Conservation (phyloP, 2,888 invertebrate species). For the Phytoseiulus persimilis region DNA sequence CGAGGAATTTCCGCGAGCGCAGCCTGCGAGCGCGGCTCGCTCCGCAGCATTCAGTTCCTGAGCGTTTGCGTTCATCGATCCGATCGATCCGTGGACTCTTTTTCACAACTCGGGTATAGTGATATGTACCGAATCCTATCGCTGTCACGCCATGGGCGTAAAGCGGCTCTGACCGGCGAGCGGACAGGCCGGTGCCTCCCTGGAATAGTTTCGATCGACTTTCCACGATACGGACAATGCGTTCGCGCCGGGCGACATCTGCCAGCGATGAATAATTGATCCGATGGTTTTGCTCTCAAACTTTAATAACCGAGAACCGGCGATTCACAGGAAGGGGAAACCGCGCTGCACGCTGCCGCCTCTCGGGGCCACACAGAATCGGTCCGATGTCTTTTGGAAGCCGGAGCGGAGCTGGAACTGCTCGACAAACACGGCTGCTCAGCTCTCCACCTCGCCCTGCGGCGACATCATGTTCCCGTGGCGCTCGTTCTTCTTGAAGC, state of each 20-base stretch:
- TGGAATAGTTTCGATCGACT: neutral
- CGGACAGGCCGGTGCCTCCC: neutral
- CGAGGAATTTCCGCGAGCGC: neutral
- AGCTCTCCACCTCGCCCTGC: slow-evolving; percentile 59
- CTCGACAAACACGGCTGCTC: slow-evolving; percentile 55
- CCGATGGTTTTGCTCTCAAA: neutral
- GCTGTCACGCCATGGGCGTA: neutral
- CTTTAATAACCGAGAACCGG: slow-evolving; percentile 17
- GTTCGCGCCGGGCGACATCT: neutral
- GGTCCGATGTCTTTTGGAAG: slow-evolving; percentile 53
- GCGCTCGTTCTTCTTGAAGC: slow-evolving; percentile 58
- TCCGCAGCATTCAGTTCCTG: neutral
- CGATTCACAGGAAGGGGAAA: slow-evolving; percentile 54
- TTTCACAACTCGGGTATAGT: neutral
- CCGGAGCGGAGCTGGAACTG: slow-evolving; percentile 53
- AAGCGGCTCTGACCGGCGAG: neutral
- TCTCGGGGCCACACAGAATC: slow-evolving; percentile 55
- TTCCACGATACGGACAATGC: neutral
- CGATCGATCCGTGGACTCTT: neutral
- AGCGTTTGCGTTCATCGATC: neutral
- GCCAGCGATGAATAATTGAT: slow-evolving; percentile 10
- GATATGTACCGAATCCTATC: slow-evolving; percentile 13
- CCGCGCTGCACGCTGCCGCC: slow-evolving; percentile 55
- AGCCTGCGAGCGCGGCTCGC: neutral
- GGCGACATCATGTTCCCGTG: slow-evolving; percentile 55